Evolutionary conservation across 2,888 invertebrate genomes (phyloP).

Genomic region (Microdon myrmicae): DNA sequence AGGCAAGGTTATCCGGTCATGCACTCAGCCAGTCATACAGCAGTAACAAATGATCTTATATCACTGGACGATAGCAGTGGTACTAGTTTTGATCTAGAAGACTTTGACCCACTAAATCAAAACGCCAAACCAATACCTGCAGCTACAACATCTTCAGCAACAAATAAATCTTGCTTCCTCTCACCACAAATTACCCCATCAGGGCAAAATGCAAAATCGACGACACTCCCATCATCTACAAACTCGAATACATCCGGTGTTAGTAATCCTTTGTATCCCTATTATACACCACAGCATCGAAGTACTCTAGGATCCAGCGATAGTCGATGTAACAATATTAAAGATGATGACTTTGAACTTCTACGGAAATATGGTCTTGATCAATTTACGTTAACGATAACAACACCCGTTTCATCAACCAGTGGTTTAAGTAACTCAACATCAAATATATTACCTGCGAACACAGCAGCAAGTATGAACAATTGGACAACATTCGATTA

Average conservation of each 20-base stretch:
- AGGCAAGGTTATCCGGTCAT: conserved; percentile 42
- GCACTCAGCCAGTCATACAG: conserved; percentile 44
- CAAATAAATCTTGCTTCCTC: conserved; percentile 34
- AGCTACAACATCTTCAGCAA: conserved; percentile 36
- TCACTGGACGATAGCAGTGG: conserved; percentile 75
- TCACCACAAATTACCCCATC: conserved; percentile 24
- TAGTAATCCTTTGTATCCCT: conserved; percentile 69
- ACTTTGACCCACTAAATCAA: conserved; percentile 74
- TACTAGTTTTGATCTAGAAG: conserved; percentile 71
- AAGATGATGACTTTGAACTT: conserved; percentile 65
- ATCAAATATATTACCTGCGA: conserved; percentile 34
- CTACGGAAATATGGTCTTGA: conserved; percentile 66
- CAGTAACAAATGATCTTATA: conserved; percentile 71
- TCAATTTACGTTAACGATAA: conserved; percentile 62
- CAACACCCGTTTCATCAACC: conserved; percentile 47
- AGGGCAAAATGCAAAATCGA: conserved; percentile 57
- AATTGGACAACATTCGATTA: conserved; percentile 66
- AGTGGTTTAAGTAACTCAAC: conserved; percentile 32
- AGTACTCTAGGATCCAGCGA: conserved; percentile 54
- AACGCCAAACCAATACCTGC: conserved; percentile 67
- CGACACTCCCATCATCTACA: conserved; percentile 59
- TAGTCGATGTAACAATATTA: conserved; percentile 42
- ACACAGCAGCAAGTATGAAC: conserved; percentile 58
- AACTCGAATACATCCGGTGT: conserved; percentile 55
- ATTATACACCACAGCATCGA: conserved; percentile 67